Percentiles rank a stretch among this genome's conserved stretches.
Conservation (phyloP, 2,797 vertebrate genomes). For the Heliangelus exortis region DNA sequence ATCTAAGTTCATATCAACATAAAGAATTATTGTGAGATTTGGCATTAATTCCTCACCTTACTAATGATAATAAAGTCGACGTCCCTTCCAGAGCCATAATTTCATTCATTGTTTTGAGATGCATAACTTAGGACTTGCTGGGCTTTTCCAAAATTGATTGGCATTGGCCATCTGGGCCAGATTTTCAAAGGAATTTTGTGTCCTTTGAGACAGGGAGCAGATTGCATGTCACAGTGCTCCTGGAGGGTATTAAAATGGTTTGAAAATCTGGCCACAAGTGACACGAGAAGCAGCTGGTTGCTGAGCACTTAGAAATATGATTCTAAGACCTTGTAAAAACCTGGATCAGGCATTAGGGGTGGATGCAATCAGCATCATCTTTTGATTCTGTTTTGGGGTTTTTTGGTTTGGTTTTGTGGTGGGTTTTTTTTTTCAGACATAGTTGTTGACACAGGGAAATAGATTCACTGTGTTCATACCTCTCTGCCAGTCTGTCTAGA, state of each 20-base stretch:
- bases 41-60: background rate
- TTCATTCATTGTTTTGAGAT: rapidly evolving
- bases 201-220: slow-evolving; percentile 15
- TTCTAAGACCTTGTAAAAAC: background rate
- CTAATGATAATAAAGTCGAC: background rate
- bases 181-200: background rate
- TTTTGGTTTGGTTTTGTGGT: no score
- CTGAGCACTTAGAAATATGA: background rate
- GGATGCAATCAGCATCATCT: background rate
- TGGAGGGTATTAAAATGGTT: slow-evolving; percentile 15
- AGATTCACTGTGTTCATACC: background rate
- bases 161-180: background rate
- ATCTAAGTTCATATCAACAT: background rate
- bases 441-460: background rate
- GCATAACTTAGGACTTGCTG: background rate
- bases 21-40: background rate
- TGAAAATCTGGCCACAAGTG: slow-evolving; percentile 23
- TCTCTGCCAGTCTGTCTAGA: background rate
- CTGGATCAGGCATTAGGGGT: background rate
- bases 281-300: slow-evolving; percentile 44
- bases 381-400: background rate
- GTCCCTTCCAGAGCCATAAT: background rate
- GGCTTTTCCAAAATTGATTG: background rate
- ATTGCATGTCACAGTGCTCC: slow-evolving; percentile 35
- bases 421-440: background rate